Conservation (phyloP, 1,140 invertebrate genomes). For the Archegozetes longisetosus region DNA sequence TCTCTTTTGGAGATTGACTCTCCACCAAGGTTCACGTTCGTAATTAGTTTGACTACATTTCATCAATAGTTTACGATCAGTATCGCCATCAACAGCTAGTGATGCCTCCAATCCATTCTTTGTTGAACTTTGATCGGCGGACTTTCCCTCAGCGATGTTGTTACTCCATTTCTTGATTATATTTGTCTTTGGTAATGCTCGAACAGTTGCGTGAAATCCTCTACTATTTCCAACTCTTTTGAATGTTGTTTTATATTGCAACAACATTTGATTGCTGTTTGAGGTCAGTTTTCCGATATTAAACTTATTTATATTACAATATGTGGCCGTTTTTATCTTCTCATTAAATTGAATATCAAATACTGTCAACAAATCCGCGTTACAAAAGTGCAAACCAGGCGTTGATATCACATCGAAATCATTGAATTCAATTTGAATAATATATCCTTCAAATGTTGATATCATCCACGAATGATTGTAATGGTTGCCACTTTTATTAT, state of each 20-base stretch:
- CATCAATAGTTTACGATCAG: neutral
- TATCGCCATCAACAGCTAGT: slow-evolving; percentile 20
- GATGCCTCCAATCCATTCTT: slow-evolving; percentile 11
- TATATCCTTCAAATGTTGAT: slow-evolving; percentile 5
- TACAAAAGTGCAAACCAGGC: slow-evolving; percentile 21
- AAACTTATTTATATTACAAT: slow-evolving; percentile 22
- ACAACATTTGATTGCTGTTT: slow-evolving; percentile 15
- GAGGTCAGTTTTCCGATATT: slow-evolving; percentile 15
- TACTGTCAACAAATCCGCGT: slow-evolving; percentile 14
- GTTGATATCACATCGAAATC: slow-evolving; percentile 22
- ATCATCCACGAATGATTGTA: slow-evolving; percentile 22
- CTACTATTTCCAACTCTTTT: slow-evolving; percentile 23
- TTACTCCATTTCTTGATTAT: neutral
- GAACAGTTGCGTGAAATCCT: slow-evolving; percentile 23
- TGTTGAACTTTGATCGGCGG: slow-evolving; percentile 20
- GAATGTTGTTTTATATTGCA: slow-evolving; percentile 17
- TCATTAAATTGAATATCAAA: slow-evolving; percentile 3
- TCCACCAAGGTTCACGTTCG: slow-evolving; percentile 24
- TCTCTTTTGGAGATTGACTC: slow-evolving; percentile 22
- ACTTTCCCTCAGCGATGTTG: slow-evolving; percentile 22
- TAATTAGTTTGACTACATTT: slow-evolving; percentile 20
- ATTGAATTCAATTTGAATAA: slow-evolving; percentile 22
- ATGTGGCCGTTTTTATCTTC: slow-evolving; percentile 16
- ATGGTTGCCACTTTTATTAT: slow-evolving; percentile 6
- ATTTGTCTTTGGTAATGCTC: neutral